Base-by-base conservation (phyloP, 2,113 vertebrate genomes). In the Cyprinus carpio region DNA sequence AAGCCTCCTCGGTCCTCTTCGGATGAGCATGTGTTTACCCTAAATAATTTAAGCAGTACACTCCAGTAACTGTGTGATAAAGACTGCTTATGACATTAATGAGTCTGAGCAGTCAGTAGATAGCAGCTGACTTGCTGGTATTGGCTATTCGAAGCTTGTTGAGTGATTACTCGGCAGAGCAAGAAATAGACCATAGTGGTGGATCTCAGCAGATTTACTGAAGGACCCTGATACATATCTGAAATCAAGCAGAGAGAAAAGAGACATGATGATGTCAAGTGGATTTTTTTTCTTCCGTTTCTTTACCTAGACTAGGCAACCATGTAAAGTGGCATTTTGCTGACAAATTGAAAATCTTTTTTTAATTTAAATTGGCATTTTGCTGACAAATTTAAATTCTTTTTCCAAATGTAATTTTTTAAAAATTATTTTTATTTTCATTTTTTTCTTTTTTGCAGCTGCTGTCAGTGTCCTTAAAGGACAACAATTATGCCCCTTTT, bases 41-140 rank as follows among this genome's bases (percentile, higher is more conserved):
- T 83, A 75, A 85, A 87, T 87, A 85, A 89, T 89, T 86, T 83
- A 87, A 81, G 51, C 60, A 67, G 54, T 80, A 86, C 86, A 87
- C 86, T 86, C 81, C 85, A 87, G 87, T 56, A 83, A 67, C 79
- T 64, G 75, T 79, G 83, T 84, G 87, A 90, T 88, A 88, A 86
- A 83, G 80, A 84, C 81, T 29, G 40, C 34, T 43, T 69, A 64
- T 77, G 81, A 81, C 85, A 88, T 80, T 40, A 86, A 81, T 56
- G 81, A 40, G 49, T 75, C 83, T 81, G 31, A 67, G 74, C 74
- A 81, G 82, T 81, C 58, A 29, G 82, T 37, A 87, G 89, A 87
- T 85, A 78, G 65, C 23, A 60, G 80, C 54, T 54, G 75, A 60
- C 75, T 56, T n/a, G 58, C 37, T n/a, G 9, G 75, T 84, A 78